Base-by-base conservation (phyloP, 1,140 invertebrate genomes). In the Dendroctonus valens region DNA sequence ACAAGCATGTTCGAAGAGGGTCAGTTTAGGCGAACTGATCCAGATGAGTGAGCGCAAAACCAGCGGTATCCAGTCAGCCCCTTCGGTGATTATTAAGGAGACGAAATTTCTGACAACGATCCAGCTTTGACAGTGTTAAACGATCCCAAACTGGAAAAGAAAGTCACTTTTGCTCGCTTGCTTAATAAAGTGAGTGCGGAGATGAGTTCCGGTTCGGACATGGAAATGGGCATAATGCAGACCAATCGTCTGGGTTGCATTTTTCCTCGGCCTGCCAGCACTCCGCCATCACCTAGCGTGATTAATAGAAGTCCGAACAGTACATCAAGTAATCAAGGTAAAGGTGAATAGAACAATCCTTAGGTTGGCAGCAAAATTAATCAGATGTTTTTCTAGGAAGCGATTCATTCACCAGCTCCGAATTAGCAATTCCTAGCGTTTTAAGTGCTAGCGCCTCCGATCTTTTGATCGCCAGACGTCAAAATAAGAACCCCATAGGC, bases 101-200 rank as follows among this genome's bases (percentile, higher is more conserved):
- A 87, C 85, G 0, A 84, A 83, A 54, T 86, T 87, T 81, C 77
- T 6, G 72, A 69, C 7, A 80, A 79, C 63, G 70, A 73, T 9
- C 80, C 82, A 5, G 81, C 81, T 0, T 79, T 81, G 7, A 79
- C 81, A 4, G 83, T 82, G 68, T 78, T 85, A 58, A 81, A 78
- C 41, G 85, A 87, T 76, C 83, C 83, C 40, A 89, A 88, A 73
- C 76, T 87, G 54, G 88, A 89, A 71, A 89, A 89, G 76, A 89
- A 89, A 78, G 89, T 91, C 0, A 89, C 88, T 0, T 91, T 91
- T 74, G 89, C 89, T 6, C 81, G 88, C 67, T 76, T 91, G 39
- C 76, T 90, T 26, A 88, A 87, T 70, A 89, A 86, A 79, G 86
- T 90, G 5, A 57, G 54, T 42, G 86, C 86, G 14, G 87, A 89